These are phyloP conservation scores for Thalassarche chlororhynchos DNA, from an alignment of 2,113 vertebrate species.

Conservation along the genomic window DNA sequence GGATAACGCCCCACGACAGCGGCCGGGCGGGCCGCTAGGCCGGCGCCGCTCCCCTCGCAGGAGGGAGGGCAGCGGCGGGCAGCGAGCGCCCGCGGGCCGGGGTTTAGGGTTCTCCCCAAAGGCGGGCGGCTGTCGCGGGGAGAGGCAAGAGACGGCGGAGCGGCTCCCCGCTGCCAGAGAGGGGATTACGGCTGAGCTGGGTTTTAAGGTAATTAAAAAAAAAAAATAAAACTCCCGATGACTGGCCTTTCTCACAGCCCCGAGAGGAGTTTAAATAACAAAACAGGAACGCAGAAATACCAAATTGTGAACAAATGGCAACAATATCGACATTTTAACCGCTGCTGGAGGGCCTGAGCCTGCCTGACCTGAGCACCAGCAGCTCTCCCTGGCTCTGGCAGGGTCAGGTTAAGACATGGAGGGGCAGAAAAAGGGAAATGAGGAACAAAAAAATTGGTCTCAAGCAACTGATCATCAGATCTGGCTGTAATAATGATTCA, in stretches of 20 bases:
- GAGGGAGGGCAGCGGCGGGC: not conserved
- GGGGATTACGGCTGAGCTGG: not conserved
- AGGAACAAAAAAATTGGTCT: not conserved
- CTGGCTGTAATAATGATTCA: not conserved
- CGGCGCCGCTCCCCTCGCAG: too few species aligned
- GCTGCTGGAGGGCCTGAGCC: not conserved
- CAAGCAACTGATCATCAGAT: not conserved
- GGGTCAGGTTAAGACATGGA: rapidly evolving
- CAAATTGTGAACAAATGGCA: not conserved
- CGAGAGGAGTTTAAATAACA: not conserved
- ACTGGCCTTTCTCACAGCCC: not conserved
- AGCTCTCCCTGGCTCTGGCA: not conserved
- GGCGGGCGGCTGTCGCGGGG: too few species aligned
- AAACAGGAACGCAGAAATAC: not conserved
- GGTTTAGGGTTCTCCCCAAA: too few species aligned
- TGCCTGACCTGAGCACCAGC: not conserved
- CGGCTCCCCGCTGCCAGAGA: not conserved
- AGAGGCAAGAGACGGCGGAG: not conserved
- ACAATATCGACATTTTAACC: rapidly evolving
- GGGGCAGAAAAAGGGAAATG: not conserved
- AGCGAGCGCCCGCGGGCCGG: not conserved
- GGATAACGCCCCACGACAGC: not conserved
- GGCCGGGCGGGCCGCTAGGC: too few species aligned
- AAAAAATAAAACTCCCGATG: not conserved
- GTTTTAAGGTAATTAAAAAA: not conserved